Percentiles rank a stretch among this genome's conserved stretches.
These are phyloP conservation scores for Esox niger DNA, from an alignment of 2,113 vertebrate species.

Conservation along the genomic window DNA sequence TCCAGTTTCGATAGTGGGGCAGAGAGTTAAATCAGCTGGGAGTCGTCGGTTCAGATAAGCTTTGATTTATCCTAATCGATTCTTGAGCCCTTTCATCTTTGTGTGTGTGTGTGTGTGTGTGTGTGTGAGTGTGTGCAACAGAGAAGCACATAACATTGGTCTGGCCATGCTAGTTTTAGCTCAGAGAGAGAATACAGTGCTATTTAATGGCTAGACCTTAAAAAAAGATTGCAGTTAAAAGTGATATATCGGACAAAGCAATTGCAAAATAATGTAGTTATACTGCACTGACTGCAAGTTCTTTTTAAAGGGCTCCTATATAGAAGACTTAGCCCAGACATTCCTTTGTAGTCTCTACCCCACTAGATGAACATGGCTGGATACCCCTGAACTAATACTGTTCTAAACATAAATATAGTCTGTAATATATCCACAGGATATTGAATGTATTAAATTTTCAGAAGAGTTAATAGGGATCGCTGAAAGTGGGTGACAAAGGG, in stretches of 20 bases:
- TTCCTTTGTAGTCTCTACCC: conserved; percentile 42
- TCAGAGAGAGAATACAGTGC: conserved; percentile 44
- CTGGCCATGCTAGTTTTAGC: conserved; percentile 36
- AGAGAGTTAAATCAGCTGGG: conserved; percentile 60
- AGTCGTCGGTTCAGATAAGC: conserved; percentile 58
- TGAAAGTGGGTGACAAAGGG: conserved; percentile 26
- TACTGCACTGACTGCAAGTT: no score
- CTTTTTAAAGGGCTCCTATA: conserved; percentile 50
- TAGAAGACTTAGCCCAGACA: conserved; percentile 23
- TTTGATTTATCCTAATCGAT: conserved; percentile 67
- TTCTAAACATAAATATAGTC: conserved; percentile 46
- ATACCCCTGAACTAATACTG: background rate
- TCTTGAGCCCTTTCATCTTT: conserved; percentile 64
- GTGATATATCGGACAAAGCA: no score
- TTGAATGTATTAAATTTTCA: conserved; percentile 36
- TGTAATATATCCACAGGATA: conserved; percentile 43
- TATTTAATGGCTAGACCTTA: conserved; percentile 23
- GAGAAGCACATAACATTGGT: conserved; percentile 36
- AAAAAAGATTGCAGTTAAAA: no score
- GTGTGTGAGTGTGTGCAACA: no score
- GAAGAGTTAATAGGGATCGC: conserved; percentile 39
- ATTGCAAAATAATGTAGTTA: no score
- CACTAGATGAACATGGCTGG: conserved; percentile 3
- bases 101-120: conserved; percentile 24
- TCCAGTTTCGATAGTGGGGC: conserved; percentile 54